Conservation (phyloP, 37 sponge, comb jelly and placozoan genomes). For the Cladorhizidae sp. region DNA sequence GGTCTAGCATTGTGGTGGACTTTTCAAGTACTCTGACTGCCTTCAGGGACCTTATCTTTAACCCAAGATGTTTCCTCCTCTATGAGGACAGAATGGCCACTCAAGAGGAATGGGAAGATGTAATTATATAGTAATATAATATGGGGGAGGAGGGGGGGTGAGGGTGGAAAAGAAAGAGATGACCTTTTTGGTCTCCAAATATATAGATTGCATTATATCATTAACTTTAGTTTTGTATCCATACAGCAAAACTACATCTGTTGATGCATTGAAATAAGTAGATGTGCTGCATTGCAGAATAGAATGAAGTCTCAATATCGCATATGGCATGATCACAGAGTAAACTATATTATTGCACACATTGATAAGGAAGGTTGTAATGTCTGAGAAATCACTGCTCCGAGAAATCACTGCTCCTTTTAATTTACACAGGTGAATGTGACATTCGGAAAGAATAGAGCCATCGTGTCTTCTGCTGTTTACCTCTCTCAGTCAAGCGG, state of each 20-base stretch:
- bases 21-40: neutral
- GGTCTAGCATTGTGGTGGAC: conserved; percentile 44
- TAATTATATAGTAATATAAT: conserved; percentile 10
- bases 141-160: neutral
- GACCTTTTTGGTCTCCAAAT: no score
- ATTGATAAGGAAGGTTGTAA: neutral
- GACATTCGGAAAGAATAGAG: conserved; percentile 34
- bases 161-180: no score
- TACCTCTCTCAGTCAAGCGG: conserved; percentile 19
- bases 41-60: conserved; percentile 24
- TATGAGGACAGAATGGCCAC: conserved; percentile 32
- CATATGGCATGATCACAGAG: neutral
- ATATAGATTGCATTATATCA: no score
- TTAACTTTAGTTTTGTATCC: no score
- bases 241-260: no score
- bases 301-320: no score
- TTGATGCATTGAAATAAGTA: no score
- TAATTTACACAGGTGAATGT: conserved; percentile 20
- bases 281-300: no score
- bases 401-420: no score
- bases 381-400: no score
- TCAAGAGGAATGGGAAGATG: conserved; percentile 59
- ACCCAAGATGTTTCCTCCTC: conserved; percentile 42
- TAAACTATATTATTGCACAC: neutral
- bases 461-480: conserved; percentile 41